Percentiles rank a stretch among this genome's conserved stretches.
Conservation (phyloP, 2,888 invertebrate genomes). For the Thera obeliscata region DNA sequence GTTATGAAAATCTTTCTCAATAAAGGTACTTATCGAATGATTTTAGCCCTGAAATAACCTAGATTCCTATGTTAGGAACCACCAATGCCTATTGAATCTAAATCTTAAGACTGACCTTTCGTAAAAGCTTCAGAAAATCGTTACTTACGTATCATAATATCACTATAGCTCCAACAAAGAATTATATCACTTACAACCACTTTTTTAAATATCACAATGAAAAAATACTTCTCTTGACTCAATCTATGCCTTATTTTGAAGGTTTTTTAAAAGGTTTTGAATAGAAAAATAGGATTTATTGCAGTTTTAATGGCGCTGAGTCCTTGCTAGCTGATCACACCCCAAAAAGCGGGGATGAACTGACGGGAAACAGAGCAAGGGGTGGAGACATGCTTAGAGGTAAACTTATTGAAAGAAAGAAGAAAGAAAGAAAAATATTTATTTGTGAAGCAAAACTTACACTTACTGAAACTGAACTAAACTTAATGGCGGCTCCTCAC, state of each 20-base stretch:
- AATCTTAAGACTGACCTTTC: slow-evolving; percentile 1
- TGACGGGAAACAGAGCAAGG: slow-evolving; percentile 55
- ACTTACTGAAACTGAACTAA: too few species aligned
- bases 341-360: slow-evolving; percentile 73
- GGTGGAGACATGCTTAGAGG: slow-evolving; percentile 52
- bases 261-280: slow-evolving; percentile 51
- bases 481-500: too few species aligned
- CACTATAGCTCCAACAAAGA: slow-evolving; percentile 21
- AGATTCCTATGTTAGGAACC: not conserved
- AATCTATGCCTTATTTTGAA: slow-evolving; percentile 7
- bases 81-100: not conserved
- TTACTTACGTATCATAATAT: slow-evolving; percentile 61
- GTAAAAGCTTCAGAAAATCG: slow-evolving; percentile 62
- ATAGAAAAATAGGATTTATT: slow-evolving; percentile 63
- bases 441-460: too few species aligned
- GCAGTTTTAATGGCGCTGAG: slow-evolving; percentile 68
- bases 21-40: not conserved
- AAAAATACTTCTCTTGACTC: slow-evolving; percentile 6
- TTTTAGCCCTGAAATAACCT: not conserved
- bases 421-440: too few species aligned
- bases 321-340: slow-evolving; percentile 68
- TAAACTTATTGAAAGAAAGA: not conserved
- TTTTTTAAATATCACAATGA: slow-evolving; percentile 20
- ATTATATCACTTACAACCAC: slow-evolving; percentile 15
- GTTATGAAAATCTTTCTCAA: too few species aligned